Base-by-base conservation (phyloP, 2,797 vertebrate genomes). In the Orientallactaga sibirica region DNA sequence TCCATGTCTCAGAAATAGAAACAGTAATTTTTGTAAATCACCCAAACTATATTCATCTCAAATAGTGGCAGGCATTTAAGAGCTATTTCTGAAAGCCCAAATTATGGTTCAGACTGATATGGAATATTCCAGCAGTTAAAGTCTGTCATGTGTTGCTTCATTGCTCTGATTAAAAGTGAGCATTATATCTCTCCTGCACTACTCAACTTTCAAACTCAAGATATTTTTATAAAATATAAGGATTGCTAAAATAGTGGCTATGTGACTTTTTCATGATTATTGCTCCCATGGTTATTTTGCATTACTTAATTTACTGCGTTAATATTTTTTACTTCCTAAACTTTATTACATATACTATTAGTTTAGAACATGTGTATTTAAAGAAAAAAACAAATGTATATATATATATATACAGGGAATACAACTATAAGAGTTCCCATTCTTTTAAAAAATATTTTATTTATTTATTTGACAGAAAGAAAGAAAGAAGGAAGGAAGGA, bases 131-230 rank as follows among this genome's bases (percentile, higher is more conserved):
- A 84, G 48, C 48, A 86, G 3, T 86, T 52, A 87, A 33, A 88
- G 27, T 83, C 68, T 84, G 66, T 91, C 91, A 92, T 86, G 70
- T 2, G 93, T 8, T 96, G 92, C 64, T 90, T 95, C 78, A 92
- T 90, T 77, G 58, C 29, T 97, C n/a, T 96, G 73, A 86, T 96
- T 95, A 71, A 55, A 10, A 71, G 48, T 68, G 27, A 79, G 0
- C n/a, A n/a, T 94, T 94, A 73, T 97, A 19, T 33, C 24, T 95
- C 64, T 84, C 93, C 84, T 92, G 80, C n/a, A 96, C 61, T 96
- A 73, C 73, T 94, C 89, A 89, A 67, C 81, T 8, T 87, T 94
- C 92, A 93, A 43, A 58, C 1, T 88, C 83, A 88, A 91, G 81
- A 33, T 78, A 76, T 66, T 89, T 87, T 9, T 95, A 58, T 96